These are phyloP conservation scores for Acanthochromis polyacanthus DNA, from an alignment of 2,113 vertebrate genomes.

Conservation along the genomic window DNA sequence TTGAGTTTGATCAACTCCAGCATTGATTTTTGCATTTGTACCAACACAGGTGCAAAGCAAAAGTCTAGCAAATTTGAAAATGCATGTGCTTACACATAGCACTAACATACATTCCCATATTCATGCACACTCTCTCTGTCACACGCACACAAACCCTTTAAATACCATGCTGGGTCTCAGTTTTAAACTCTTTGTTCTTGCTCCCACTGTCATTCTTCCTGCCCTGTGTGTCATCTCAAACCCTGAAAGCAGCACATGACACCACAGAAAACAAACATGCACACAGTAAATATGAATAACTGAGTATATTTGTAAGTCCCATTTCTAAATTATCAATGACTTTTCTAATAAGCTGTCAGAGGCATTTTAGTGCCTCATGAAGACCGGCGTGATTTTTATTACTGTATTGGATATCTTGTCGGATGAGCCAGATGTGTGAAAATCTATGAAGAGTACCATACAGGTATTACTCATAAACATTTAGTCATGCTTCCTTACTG, in stretches of 20 bases:
- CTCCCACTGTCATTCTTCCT: conserved; percentile 4
- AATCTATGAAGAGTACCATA: neutral
- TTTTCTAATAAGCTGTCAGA: conserved; percentile 28
- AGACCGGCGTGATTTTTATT: conserved; percentile 20
- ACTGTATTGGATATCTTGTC: neutral
- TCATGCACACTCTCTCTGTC: neutral
- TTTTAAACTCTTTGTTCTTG: conserved; percentile 17
- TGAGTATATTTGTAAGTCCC: conserved; percentile 5
- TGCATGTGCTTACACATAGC: neutral
- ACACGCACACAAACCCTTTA: neutral
- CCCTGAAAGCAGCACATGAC: neutral
- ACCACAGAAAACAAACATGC: conserved; percentile 6
- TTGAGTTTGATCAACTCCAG: conserved; percentile 28
- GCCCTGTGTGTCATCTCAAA: conserved; percentile 6
- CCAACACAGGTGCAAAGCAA: neutral
- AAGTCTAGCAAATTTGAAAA: neutral
- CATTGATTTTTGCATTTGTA: conserved; percentile 37
- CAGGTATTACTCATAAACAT: neutral
- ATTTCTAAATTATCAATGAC: conserved; percentile 24
- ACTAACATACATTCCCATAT: neutral
- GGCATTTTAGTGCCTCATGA: conserved; percentile 14
- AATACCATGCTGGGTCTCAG: neutral
- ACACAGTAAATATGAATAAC: conserved; percentile 6
- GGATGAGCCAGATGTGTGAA: neutral
- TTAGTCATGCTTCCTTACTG: conserved; percentile 22